Conservation (phyloP, 2,113 vertebrate species). For the Bos indicus region DNA sequence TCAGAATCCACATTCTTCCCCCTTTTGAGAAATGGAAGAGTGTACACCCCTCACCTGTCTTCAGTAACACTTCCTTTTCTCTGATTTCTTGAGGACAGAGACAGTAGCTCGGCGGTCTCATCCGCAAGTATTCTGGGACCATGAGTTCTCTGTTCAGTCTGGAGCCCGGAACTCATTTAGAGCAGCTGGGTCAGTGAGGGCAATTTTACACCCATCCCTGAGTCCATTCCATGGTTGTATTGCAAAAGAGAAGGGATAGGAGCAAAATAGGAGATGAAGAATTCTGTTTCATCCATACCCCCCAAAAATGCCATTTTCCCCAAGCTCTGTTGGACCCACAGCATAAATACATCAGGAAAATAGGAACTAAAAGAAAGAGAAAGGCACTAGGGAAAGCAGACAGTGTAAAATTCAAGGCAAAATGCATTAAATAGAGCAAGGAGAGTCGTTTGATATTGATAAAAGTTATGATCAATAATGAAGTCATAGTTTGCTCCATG, state of each 20-base stretch:
- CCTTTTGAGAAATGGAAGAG: neutral
- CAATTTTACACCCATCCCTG: neutral
- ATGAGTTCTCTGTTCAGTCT: neutral
- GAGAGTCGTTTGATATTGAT: neutral
- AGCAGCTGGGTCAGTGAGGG: neutral
- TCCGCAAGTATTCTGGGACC: neutral
- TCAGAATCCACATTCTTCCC: neutral
- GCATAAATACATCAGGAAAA: neutral
- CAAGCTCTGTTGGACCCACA: neutral
- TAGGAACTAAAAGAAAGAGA: neutral
- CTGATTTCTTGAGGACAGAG: neutral
- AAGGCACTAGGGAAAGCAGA: neutral
- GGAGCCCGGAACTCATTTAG: fast-evolving
- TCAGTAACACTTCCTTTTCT: neutral
- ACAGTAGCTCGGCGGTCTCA: fast-evolving
- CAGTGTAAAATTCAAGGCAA: neutral
- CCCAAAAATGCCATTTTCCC: neutral
- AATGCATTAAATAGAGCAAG: neutral
- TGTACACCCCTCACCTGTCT: neutral
- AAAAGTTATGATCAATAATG: conserved; percentile 46
- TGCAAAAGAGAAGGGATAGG: neutral
- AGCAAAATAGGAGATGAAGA: neutral
- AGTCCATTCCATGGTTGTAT: neutral
- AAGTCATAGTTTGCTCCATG: conserved; percentile 28
- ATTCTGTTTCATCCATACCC: neutral